A percentile compares a stretch with the other conserved stretches of the same genome.
These are phyloP conservation scores for Catharus bicknelli DNA, from an alignment of 2,113 vertebrate species.

Conservation along the genomic window DNA sequence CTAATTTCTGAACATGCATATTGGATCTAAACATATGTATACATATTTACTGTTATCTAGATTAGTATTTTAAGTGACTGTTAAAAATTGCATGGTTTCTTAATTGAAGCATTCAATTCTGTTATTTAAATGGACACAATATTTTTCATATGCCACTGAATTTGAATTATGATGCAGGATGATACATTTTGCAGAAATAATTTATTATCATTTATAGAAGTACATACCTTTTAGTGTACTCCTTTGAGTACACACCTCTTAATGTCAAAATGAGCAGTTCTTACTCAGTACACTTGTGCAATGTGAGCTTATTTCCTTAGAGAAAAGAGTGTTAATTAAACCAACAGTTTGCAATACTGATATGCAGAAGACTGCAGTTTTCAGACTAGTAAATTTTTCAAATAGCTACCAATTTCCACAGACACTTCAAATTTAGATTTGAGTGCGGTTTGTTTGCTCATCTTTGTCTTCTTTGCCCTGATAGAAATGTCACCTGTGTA, in stretches of 20 bases:
- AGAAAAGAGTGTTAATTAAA: conserved; percentile 31
- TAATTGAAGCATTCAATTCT: not conserved
- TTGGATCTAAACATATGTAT: not conserved
- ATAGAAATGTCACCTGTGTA: not conserved
- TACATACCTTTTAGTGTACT: not conserved
- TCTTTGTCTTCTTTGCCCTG: not conserved
- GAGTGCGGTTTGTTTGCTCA: not conserved
- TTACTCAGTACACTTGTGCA: not conserved
- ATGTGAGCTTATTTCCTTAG: conserved; percentile 26
- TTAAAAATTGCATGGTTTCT: not conserved
- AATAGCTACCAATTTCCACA: not conserved
- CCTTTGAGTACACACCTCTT: not conserved
- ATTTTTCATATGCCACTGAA: not conserved
- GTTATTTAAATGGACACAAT: not conserved
- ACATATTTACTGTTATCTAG: not conserved
- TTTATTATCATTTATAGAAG: not conserved
- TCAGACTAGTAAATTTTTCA: not conserved
- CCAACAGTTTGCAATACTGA: not conserved
- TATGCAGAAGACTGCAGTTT: not conserved
- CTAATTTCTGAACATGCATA: not conserved
- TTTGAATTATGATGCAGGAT: not conserved
- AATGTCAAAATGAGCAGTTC: not conserved
- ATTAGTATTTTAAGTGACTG: not conserved
- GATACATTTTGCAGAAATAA: not conserved
- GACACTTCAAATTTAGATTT: not conserved